Evolutionary conservation across 2,888 invertebrate species (phyloP), one percentile per base, ranked within the genome.

Genomic region (Heliconius hortense): DNA sequence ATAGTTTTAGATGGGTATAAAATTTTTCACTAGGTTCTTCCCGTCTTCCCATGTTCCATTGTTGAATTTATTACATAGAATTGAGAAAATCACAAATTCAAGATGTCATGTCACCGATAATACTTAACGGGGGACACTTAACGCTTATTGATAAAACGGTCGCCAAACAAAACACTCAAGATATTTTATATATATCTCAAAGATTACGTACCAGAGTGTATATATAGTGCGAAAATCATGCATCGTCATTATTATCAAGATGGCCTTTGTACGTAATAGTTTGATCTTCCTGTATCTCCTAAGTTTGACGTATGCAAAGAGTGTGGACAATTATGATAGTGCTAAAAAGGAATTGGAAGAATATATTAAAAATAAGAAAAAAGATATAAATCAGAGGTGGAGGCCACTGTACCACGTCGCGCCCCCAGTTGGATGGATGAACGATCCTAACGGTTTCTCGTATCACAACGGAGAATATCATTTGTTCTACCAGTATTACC

Each of bases 361-460:
- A 24, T 93, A 92, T 68, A 91, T 93, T 59, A 80, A 84, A 69
- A 81, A 82, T 11, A 90, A 89, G 78, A 88, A 84, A 74, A 69
- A 79, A 7, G 86, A 89, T 11, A 88, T 94, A 11, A 90, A 91
- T 73, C 87, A 84, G 2, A 85, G 92, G 35, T 94, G 87, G 79
- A 84, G 90, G 76, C 84, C 87, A 7, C 88, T 88, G 3, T 94
- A 92, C 77, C 94, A 94, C 79, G 86, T 93, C 4, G 83, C 87
- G 0, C 89, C 90, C 0, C 94, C 93, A 0, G 91, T 93, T 0
- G 94, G 94, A 21, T 95, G 95, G 95, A 92, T 95, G 84, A 95
- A 95, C 80, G 95, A 95, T 76, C 95, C 95, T 0, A 95, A 95
- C 77, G 95, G 95, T 11, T 93, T 95, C 81, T 90, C 93, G 0